Conservation (phyloP, 2,113 vertebrate genomes). For the Scalopus aquaticus region DNA sequence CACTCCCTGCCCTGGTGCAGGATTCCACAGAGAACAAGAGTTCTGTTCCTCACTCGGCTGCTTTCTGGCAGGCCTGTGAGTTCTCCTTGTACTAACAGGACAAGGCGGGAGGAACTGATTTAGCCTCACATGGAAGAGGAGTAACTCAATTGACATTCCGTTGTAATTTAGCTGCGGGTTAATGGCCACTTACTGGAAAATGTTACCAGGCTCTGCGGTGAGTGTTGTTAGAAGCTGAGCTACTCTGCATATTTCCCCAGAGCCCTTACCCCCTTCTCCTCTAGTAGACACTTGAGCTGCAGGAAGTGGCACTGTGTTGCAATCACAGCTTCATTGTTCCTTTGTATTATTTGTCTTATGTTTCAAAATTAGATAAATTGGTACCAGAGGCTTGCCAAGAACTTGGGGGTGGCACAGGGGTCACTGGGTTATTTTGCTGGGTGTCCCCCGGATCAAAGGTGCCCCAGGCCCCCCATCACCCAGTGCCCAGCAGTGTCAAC, state of each 20-base stretch:
- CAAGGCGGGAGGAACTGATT: not conserved
- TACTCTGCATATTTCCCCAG: slow-evolving; percentile 58
- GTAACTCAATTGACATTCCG: slow-evolving; percentile 52
- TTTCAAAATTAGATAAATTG: slow-evolving; percentile 28
- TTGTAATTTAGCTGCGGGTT: slow-evolving; percentile 61
- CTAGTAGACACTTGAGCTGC: not conserved
- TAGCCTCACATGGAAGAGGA: not conserved
- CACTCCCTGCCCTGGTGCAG: not conserved
- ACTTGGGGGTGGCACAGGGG: not conserved
- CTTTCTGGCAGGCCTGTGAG: not conserved
- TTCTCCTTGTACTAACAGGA: not conserved
- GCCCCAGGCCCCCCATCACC: not conserved
- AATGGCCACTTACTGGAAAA: slow-evolving; percentile 68
- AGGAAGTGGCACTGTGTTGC: slow-evolving; percentile 61
- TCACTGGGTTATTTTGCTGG: not conserved
- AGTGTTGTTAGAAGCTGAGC: slow-evolving; percentile 67
- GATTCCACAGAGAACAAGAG: not conserved
- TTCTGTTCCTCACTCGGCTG: not conserved
- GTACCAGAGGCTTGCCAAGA: not conserved
- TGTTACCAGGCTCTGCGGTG: slow-evolving; percentile 57
- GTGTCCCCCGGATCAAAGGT: not conserved
- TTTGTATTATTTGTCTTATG: slow-evolving; percentile 66
- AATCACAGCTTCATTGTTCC: slow-evolving; percentile 46
- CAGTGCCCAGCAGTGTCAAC: not conserved
- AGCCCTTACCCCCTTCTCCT: not conserved